Evolutionary conservation across 92 coral and sea anemone species (phyloP), one percentile per base, ranked within the genome.

Genomic region (Porites evermanni): DNA sequence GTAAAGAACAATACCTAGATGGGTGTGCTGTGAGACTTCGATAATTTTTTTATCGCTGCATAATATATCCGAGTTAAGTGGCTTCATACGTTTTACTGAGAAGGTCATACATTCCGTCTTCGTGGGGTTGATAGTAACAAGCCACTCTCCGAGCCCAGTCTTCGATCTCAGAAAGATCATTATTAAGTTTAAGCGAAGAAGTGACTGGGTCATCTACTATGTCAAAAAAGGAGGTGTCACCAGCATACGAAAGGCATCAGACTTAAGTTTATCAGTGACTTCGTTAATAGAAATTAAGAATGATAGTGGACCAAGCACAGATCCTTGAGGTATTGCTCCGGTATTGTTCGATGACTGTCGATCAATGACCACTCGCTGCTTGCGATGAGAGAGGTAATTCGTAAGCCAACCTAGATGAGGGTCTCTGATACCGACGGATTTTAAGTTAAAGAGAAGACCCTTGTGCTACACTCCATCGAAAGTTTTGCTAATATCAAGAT

Each of bases 321-420:
- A 90, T 7, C 83, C 83, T 63, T 75, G n/a, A 74, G 86, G 92
- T 12, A 78, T 38, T 38, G 47, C 47, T 38, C 47, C 6, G 4
- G 47, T 21, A 21, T 21, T 21, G 21, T 72, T 63, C 14, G 89
- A 89, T 18, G 70, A 53, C 53, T 84, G 85, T 14, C 90, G 90
- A 53, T 90, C 93, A 23, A 86, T 81, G 10, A 86, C 69, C 72
- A 90, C 90, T n/a, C 84, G 90, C 64, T 90, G 88, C 24, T 64
- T 82, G 65, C 93, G 75, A 20, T 65, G 72, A 60, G 75, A 23
- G 67, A 88, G 82, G 72, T 91, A 88, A 76, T 87, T 91, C 70
- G 70, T 80, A 59, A 91, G 68, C 91, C 94, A 91, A 92, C 29
- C 23, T 4, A 66, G 70, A 9, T 77, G 47, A 67, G 79, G 76